These are phyloP conservation scores for Drosophila ogumai DNA, from an alignment of 1,140 invertebrate genomes.

Conservation along the genomic window DNA sequence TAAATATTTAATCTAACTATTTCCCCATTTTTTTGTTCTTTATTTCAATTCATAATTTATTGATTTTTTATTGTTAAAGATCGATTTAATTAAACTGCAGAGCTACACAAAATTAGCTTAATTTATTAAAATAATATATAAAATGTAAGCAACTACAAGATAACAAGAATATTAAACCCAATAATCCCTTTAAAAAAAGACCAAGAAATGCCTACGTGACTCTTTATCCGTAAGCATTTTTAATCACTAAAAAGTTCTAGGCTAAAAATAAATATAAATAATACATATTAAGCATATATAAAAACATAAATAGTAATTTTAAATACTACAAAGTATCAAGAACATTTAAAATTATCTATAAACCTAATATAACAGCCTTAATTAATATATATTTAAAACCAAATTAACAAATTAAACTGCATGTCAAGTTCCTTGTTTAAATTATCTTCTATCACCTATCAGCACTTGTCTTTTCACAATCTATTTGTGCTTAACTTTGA, in stretches of 20 bases:
- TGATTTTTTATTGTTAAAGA: too few species aligned
- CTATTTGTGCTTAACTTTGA: conserved; percentile 18
- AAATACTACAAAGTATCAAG: background rate
- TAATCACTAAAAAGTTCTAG: background rate
- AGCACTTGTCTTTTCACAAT: conserved; percentile 19
- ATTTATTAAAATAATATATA: background rate
- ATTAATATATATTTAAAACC: too few species aligned
- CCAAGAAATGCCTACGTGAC: conserved; percentile 1
- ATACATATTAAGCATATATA: too few species aligned
- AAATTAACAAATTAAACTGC: background rate
- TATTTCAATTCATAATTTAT: too few species aligned
- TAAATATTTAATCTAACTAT: too few species aligned
- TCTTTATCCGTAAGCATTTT: background rate
- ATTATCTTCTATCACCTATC: background rate
- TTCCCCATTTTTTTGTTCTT: too few species aligned
- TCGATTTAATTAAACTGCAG: too few species aligned
- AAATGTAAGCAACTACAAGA: too few species aligned
- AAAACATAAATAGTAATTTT: too few species aligned
- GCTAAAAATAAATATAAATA: background rate
- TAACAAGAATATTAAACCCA: background rate
- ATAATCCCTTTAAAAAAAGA: background rate
- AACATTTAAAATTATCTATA: fast-evolving
- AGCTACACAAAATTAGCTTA: too few species aligned
- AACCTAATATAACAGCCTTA: background rate
- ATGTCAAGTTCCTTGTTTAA: background rate